phyloP scores from a whole-genome alignment of 2,113 vertebrate genomes.

The Grallaria varia region DNA sequence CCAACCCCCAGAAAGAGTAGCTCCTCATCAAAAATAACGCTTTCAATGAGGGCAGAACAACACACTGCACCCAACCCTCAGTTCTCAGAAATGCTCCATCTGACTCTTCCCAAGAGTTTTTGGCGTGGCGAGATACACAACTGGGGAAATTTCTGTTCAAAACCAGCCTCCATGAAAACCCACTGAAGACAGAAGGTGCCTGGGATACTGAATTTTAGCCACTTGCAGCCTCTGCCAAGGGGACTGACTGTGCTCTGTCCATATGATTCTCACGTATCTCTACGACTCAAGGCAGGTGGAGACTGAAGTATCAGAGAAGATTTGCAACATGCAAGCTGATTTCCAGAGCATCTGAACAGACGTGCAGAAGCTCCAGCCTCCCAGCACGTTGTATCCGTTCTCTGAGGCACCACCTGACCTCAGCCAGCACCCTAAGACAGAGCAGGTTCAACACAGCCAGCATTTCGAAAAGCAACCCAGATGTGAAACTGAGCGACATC shows the following conservation, averaged over 20 bases:
- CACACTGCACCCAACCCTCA: background rate
- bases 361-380: background rate
- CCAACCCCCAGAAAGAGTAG: background rate
- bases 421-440: background rate
- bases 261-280: background rate
- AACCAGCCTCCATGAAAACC: background rate
- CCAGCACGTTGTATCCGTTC: background rate
- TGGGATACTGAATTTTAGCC: background rate
- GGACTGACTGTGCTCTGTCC: fast-evolving
- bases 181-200: background rate
- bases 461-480: background rate
- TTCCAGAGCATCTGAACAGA: background rate
- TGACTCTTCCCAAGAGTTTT: background rate
- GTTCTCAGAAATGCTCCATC: background rate
- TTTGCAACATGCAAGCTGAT: background rate
- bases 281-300: background rate
- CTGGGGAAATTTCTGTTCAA: background rate
- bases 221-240: background rate
- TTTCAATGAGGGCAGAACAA: background rate
- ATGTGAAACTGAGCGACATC: background rate
- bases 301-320: background rate
- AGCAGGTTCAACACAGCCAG: background rate
- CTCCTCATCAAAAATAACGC: background rate
- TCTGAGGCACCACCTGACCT: background rate
- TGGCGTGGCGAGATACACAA: background rate